Percentiles rank a stretch among this genome's conserved stretches.
Conservation (phyloP, 2,888 invertebrate species). For the Torymus auratus region DNA sequence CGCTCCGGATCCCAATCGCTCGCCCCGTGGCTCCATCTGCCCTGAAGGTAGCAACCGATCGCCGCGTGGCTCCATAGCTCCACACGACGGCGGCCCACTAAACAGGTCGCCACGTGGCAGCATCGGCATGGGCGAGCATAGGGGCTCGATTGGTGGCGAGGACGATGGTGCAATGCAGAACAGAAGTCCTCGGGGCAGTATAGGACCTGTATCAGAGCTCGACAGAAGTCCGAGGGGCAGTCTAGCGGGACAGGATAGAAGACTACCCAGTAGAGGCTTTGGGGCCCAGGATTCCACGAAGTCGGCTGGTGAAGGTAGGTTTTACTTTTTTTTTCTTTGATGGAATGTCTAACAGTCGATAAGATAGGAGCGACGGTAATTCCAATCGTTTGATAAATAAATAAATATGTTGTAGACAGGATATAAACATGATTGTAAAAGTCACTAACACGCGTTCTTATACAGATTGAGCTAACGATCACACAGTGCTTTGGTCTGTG, state of each 20-base stretch:
- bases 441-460: too few relatives aligned
- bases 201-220: constrained; percentile 79
- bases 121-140: constrained; percentile 77
- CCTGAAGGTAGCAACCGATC: constrained; percentile 78
- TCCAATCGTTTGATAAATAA: too few relatives aligned
- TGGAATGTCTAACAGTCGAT: too few relatives aligned
- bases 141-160: constrained; percentile 65
- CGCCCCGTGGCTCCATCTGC: constrained; percentile 77
- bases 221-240: constrained; percentile 76
- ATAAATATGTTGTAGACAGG: too few relatives aligned
- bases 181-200: constrained; percentile 80
- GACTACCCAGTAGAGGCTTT: constrained; percentile 81
- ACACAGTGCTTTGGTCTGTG: too few relatives aligned
- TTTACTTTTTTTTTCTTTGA: not conserved
- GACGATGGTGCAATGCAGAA: constrained; percentile 60
- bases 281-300: constrained; percentile 69
- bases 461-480: too few relatives aligned
- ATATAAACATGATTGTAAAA: too few relatives aligned
- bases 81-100: constrained; percentile 58
- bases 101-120: constrained; percentile 76
- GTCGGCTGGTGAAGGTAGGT: constrained; percentile 72
- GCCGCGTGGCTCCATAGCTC: constrained; percentile 78
- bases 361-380: too few relatives aligned
- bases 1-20: constrained; percentile 77
- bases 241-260: constrained; percentile 76